Conservation (phyloP, 64 coral and sea anemone species). For the Stylophora pistillata region DNA sequence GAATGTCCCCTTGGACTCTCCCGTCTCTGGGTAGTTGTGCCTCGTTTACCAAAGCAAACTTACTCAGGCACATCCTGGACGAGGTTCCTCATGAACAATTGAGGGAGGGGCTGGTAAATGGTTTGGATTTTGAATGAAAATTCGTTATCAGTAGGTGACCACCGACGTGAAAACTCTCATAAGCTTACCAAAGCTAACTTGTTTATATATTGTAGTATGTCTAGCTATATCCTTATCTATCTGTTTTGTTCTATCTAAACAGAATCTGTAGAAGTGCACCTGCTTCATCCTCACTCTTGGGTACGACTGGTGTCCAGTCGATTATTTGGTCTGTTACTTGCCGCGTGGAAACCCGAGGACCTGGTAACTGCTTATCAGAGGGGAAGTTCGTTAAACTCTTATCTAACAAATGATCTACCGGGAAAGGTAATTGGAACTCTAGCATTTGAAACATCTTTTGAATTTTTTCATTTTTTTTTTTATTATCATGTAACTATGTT, state of each 20-base stretch:
- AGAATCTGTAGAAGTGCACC: slow-evolving; percentile 79
- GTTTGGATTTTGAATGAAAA: no score
- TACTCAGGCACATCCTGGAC: no score
- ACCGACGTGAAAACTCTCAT: not conserved
- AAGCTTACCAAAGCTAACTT: not conserved
- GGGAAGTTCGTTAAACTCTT: slow-evolving; percentile 12
- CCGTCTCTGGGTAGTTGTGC: no score
- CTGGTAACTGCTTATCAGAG: slow-evolving; percentile 17
- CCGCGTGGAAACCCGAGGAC: slow-evolving; percentile 73
- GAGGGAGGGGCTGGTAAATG: no score
- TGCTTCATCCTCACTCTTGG: slow-evolving; percentile 83
- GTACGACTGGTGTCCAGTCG: slow-evolving; percentile 75
- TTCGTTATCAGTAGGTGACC: no score
- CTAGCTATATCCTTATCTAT: not conserved
- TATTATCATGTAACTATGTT: not conserved
- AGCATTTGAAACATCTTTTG: no score
- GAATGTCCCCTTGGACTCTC: no score
- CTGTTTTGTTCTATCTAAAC: not conserved
- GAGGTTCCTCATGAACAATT: no score
- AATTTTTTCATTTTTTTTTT: not conserved
- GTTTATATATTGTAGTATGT: not conserved
- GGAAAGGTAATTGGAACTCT: slow-evolving; percentile 43
- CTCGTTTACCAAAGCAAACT: no score
- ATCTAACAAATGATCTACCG: slow-evolving; percentile 34
- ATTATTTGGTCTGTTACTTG: slow-evolving; percentile 80